Base-by-base conservation (phyloP, 2,113 vertebrate genomes). In the Setophaga petechia region DNA sequence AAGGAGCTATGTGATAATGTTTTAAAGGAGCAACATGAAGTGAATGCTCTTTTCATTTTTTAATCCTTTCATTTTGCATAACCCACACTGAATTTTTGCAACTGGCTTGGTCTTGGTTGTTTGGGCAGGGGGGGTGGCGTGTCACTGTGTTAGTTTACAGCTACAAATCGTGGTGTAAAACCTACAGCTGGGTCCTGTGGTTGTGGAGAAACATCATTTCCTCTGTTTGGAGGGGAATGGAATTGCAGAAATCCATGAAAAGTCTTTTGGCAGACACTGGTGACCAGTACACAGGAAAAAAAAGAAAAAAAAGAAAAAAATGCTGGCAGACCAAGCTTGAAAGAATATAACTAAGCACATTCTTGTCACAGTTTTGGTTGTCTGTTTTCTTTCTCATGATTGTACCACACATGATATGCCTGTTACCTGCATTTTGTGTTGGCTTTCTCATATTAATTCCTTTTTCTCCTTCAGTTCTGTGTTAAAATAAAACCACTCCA, bases 21-120 rank as follows among this genome's bases (percentile, higher is more conserved):
- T 97, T 95, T 96, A 95, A 95, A 97, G 94, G 90, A 93, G 69
- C 89, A 94, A 97, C 96, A 65, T 87, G 90, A 96, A 90, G 68
- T 66, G 97, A 95, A 97, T 94, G 94, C 76, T 94, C 86, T 94
- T 94, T 96, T 94, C 71, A 75, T 81, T 87, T 90, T 74, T 84
- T 44, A 95, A 95, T 95, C 90, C 95, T 90, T 96, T 77, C 84
- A 28, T 97, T 97, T 96, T 66, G 85, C 92, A 87, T 82, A 97
- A 94, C 92, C 65, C 72, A 39, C 55, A 25, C 41, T 21, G 92
- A 90, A 89, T 93, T 95, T 84, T 94, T 9, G 15, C 72, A 80
- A n/a, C 95, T 41, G 17, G 22, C 83, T 94, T 68, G 46, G 44
- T 44, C 27, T 75, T 84, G 33, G 2, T 81, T 85, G 39, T 91